These are phyloP conservation scores for Sinhomidia bicolor DNA, from an alignment of 2,888 invertebrate species.

Conservation along the genomic window DNA sequence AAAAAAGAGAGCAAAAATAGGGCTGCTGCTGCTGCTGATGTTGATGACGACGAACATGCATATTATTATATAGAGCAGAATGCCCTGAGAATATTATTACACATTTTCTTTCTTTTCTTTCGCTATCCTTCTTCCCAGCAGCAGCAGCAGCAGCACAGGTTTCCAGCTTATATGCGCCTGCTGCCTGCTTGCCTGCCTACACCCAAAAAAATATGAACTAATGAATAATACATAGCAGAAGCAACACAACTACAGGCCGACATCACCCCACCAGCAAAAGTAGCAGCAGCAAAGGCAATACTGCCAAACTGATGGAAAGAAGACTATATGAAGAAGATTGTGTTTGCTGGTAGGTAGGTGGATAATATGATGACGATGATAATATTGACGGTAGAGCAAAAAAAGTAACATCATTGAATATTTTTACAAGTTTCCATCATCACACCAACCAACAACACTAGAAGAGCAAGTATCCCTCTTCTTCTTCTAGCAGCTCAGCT, in stretches of 20 bases:
- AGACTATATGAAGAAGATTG: not conserved
- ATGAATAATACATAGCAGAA: slow-evolving; percentile 72
- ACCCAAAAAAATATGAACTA: slow-evolving; percentile 62
- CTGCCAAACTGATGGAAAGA: not conserved
- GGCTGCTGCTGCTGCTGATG: slow-evolving; percentile 30
- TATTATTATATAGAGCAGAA: not conserved
- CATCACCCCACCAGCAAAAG: slow-evolving; percentile 3
- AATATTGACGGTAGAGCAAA: slow-evolving; percentile 33
- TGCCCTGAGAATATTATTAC: slow-evolving; percentile 33
- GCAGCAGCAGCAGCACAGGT: too few species aligned
- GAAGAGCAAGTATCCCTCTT: not conserved
- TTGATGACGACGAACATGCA: slow-evolving; percentile 29
- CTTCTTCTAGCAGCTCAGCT: too few species aligned
- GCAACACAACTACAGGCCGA: slow-evolving; percentile 48
- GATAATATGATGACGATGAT: slow-evolving; percentile 37
- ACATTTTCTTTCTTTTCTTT: slow-evolving; percentile 1
- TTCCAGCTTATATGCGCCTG: not conserved
- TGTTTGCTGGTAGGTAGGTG: slow-evolving; percentile 11
- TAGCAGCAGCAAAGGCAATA: slow-evolving; percentile 24
- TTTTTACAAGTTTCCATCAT: slow-evolving; percentile 62
- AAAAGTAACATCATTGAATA: slow-evolving; percentile 68
- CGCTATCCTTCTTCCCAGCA: not conserved
- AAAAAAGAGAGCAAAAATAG: slow-evolving; percentile 5
- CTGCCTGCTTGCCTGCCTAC: slow-evolving; percentile 10
- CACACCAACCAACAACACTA: slow-evolving; percentile 38